Evolutionary conservation across 2,113 vertebrate genomes (phyloP), one percentile per base, ranked within the genome.

Genomic region (Myxocyprinus asiaticus): DNA sequence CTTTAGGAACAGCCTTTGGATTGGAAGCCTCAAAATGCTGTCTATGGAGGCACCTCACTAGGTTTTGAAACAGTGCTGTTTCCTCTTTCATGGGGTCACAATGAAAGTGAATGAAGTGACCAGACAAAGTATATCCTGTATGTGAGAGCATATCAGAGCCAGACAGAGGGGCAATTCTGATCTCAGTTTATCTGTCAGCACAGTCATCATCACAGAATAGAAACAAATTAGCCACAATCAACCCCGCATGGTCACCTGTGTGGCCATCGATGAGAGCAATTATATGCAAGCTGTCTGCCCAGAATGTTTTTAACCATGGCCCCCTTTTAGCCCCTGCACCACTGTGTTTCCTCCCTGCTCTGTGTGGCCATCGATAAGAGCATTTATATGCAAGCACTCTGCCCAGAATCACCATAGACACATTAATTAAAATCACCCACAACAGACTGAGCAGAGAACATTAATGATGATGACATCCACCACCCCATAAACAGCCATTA

Each of bases 181-280:
- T 33, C 22, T 33, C 22, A 33, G 22, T 44, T 80, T 81, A 79
- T 48, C 47, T 48, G 47, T 62, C 58, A 33, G 3, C 22, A 47
- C 11, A 62, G 3, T 6, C 55, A 64, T 66, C 53, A 42, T 77
- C 15, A 47, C 0, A 15, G 74, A 77, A 43, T 12, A 80, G 68
- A 74, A 85, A 81, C 67, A 76, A 86, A 88, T 76, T 72, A 78
- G 70, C 75, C 67, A 66, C 76, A 80, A 82, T 88, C 82, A 76
- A 68, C 69, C 62, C 75, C 62, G 63, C 77, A 11, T 66, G 67
- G 65, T 68, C 76, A 62, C n/a, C 22, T 33, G 22, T 33, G 22
- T 33, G 22, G 22, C 22, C 22, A 33, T 33, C 22, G 22, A 3
- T 33, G 22, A 33, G 22, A 33, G 22, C 22, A 33, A 33, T 33